Evolutionary conservation across 1,140 invertebrate genomes (phyloP).

Genomic region (Neoseiulus cucumeris): DNA sequence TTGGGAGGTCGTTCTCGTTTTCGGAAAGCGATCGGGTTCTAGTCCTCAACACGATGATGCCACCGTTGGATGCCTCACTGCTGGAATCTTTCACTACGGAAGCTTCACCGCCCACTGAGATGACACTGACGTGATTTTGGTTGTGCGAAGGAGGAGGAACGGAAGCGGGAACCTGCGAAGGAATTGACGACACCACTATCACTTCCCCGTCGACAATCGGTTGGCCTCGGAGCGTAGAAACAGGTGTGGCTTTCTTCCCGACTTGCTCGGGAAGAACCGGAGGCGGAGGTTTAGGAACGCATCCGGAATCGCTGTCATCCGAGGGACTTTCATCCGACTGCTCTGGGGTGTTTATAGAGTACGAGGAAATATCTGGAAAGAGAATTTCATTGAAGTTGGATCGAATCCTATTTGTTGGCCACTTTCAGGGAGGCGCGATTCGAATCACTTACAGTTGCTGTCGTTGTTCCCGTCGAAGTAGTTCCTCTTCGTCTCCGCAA

Average conservation of each 20-base stretch:
- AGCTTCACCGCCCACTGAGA: not conserved
- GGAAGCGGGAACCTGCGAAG: not conserved
- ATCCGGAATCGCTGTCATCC: not conserved
- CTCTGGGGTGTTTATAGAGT: not conserved
- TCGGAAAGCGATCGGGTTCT: conserved; percentile 3
- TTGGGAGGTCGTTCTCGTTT: not conserved
- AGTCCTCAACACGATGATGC: conserved; percentile 4
- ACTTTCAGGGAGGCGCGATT: too few species aligned
- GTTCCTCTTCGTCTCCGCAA: conserved; percentile 16
- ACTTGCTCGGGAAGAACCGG: conserved; percentile 1
- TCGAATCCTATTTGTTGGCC: too few species aligned
- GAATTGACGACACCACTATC: not conserved
- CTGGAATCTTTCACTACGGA: conserved; percentile 5
- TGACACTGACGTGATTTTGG: not conserved
- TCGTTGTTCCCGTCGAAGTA: conserved; percentile 16
- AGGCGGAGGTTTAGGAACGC: not conserved
- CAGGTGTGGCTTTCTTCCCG: not conserved
- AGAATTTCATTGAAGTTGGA: too few species aligned
- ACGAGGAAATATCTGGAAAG: not conserved
- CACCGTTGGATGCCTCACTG: not conserved
- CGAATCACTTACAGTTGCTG: conserved; percentile 9
- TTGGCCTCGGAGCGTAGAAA: not conserved
- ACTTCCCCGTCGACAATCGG: not conserved
- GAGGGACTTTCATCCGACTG: conserved; percentile 11
- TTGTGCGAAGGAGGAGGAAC: not conserved